Evolutionary conservation across 2,888 invertebrate species (phyloP), one percentile per base, ranked within the genome.

Genomic region (Amiota mariae): DNA sequence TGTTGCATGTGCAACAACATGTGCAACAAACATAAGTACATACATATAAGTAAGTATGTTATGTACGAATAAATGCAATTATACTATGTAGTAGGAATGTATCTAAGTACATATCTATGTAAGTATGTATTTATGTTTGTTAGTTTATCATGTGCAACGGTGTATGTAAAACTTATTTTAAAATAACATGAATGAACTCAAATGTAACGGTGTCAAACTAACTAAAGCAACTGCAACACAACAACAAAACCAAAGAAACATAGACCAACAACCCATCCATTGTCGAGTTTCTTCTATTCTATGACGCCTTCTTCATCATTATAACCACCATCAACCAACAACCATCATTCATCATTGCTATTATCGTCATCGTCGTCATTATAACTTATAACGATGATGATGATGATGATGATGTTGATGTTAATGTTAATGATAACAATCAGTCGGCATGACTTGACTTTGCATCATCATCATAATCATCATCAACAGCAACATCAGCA

Each of bases 341-440:
- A 20, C n/a, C n/a, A 20, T 20, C 11, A n/a, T 20, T 11, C n/a
- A 20, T 20, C 11, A n/a, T 20, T 11, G 24, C 12, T 11, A 8
- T 59, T 24, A 20, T 59, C 59, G 20, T 18, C 63, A 13, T 63
- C 1, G 24, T 15, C 63, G n/a, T 63, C 46, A 46, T 63, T 15
- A 63, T 46, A 63, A 63, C 46, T 63, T 66, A 66, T 66, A 20
- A 49, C 49, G 66, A 66, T 49, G 66, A 24, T 24, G 24, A 2
- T 66, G n/a, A n/a, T n/a, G n/a, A n/a, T n/a, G n/a, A n/a, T n/a
- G n/a, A n/a, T n/a, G n/a, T n/a, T n/a, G n/a, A n/a, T n/a, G n/a
- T n/a, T n/a, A n/a, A n/a, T n/a, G n/a, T n/a, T n/a, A 66, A 66
- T 66, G 66, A 66, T 66, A 66, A 66, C 66, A 66, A 66, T 66